Percentiles rank a stretch among this genome's conserved stretches.
Evolutionary conservation across 2,113 vertebrate species (phyloP).

Genomic region (Crotalus helleri): DNA sequence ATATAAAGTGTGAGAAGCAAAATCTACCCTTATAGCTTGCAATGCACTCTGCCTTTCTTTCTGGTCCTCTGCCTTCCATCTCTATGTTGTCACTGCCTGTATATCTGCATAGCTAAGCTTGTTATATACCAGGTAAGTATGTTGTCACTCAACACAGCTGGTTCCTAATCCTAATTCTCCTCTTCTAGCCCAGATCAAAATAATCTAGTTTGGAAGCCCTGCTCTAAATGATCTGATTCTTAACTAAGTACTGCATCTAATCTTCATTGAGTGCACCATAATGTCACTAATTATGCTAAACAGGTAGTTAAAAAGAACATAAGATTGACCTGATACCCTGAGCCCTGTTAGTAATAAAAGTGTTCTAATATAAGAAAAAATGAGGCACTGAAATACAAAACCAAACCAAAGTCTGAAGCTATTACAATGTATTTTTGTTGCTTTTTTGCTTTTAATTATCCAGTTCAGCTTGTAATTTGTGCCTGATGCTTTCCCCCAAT

Average conservation of each 20-base stretch:
- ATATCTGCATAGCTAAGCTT: background rate
- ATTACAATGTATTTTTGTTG: conserved; percentile 46
- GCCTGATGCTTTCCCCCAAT: background rate
- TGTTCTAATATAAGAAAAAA: conserved; percentile 57
- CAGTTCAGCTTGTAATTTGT: conserved; percentile 34
- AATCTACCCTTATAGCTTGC: background rate
- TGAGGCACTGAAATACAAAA: conserved; percentile 35
- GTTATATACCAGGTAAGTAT: background rate
- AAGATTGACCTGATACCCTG: conserved; percentile 55
- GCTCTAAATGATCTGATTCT: conserved; percentile 43
- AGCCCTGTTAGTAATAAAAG: conserved; percentile 54
- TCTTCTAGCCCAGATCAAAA: background rate
- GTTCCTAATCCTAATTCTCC: background rate
- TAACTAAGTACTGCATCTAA: conserved; percentile 39
- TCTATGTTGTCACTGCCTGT: conserved; percentile 28
- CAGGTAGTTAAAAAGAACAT: conserved; percentile 53
- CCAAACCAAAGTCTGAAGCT: conserved; percentile 41
- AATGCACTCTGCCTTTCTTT: conserved; percentile 1
- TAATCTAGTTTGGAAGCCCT: background rate
- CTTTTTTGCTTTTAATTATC: conserved; percentile 36
- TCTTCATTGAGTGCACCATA: conserved; percentile 47
- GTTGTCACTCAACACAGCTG: background rate
- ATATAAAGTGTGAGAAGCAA: background rate
- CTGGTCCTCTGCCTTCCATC: conserved; percentile 27
- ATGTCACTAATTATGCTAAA: conserved; percentile 62